Percentiles rank a stretch among this genome's conserved stretches.
Evolutionary conservation across 1,140 invertebrate species (phyloP).

Genomic region (Philopotamus ludificatus): DNA sequence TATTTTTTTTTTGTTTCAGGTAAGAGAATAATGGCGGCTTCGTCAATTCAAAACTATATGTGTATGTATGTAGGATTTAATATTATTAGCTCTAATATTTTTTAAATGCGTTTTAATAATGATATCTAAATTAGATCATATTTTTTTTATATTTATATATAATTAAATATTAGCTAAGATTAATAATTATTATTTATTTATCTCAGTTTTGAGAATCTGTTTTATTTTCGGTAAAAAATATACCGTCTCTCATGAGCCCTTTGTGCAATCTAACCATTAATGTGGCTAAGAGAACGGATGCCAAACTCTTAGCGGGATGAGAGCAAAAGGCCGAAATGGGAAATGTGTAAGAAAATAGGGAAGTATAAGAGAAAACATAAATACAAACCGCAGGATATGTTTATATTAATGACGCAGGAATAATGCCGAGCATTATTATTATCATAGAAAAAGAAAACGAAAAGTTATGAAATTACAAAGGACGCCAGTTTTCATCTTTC

Average conservation of each 20-base stretch:
- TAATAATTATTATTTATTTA: not conserved
- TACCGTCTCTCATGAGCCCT: constrained; percentile 30
- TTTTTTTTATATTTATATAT: not conserved
- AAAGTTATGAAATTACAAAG: too few species aligned
- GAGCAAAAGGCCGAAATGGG: not conserved
- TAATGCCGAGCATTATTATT: constrained; percentile 1
- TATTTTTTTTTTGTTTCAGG: too few species aligned
- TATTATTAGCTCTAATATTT: too few species aligned
- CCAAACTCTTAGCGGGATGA: constrained; percentile 25
- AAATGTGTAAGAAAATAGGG: constrained; percentile 10
- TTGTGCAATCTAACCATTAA: constrained; percentile 34
- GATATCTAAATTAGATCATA: too few species aligned
- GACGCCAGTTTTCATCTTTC: too few species aligned
- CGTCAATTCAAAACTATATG: too few species aligned
- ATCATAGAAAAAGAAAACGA: not conserved
- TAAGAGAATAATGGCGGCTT: too few species aligned
- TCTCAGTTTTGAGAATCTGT: not conserved
- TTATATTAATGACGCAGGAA: constrained; percentile 14
- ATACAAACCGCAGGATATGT: constrained; percentile 13
- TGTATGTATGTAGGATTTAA: too few species aligned
- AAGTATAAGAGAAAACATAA: constrained; percentile 3
- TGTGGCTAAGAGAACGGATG: constrained; percentile 31
- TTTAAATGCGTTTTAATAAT: too few species aligned
- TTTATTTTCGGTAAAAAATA: constrained; percentile 22
- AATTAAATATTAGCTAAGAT: not conserved